Percentiles rank a stretch among this genome's conserved stretches.
Evolutionary conservation across 2,888 invertebrate species (phyloP).

Genomic region (Perizoma affinitatum): DNA sequence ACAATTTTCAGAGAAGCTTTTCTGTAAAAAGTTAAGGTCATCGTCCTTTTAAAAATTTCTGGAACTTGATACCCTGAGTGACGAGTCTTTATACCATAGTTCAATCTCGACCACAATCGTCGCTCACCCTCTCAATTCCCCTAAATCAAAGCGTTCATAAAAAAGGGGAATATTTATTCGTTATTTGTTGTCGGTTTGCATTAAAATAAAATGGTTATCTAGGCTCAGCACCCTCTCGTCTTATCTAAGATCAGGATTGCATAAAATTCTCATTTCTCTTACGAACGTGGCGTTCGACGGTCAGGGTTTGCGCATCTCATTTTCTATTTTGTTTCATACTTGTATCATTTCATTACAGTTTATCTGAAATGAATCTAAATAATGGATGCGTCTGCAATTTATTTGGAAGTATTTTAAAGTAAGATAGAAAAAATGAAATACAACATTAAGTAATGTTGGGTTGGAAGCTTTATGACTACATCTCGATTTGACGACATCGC

Average conservation of each 20-base stretch:
- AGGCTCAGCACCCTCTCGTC: conserved; percentile 74
- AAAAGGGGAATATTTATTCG: conserved; percentile 78
- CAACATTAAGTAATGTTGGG: too few relatives aligned
- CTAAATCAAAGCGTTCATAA: conserved; percentile 80
- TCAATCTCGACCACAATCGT: conserved; percentile 77
- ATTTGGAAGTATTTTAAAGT: too few relatives aligned
- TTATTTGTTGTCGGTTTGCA: conserved; percentile 83
- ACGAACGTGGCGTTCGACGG: conserved; percentile 66
- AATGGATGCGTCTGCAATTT: too few relatives aligned
- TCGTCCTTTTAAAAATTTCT: conserved; percentile 65
- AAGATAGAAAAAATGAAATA: too few relatives aligned
- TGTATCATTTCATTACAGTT: conserved; percentile 40
- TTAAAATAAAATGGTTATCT: conserved; percentile 82
- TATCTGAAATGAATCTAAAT: conserved; percentile 1
- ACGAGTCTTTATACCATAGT: conserved; percentile 29
- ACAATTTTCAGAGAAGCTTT: conserved; percentile 43
- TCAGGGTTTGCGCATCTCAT: conserved; percentile 71
- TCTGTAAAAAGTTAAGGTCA: conserved; percentile 41
- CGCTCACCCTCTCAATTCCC: conserved; percentile 69
- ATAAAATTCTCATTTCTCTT: conserved; percentile 79
- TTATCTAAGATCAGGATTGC: conserved; percentile 81
- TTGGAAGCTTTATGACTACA: too few relatives aligned
- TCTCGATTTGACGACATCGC: too few relatives aligned
- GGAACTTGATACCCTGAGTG: conserved; percentile 59
- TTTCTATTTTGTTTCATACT: conserved; percentile 54